Evolutionary conservation across 1,140 invertebrate species (phyloP).

Genomic region (Pseudomyrmex cubaensis): DNA sequence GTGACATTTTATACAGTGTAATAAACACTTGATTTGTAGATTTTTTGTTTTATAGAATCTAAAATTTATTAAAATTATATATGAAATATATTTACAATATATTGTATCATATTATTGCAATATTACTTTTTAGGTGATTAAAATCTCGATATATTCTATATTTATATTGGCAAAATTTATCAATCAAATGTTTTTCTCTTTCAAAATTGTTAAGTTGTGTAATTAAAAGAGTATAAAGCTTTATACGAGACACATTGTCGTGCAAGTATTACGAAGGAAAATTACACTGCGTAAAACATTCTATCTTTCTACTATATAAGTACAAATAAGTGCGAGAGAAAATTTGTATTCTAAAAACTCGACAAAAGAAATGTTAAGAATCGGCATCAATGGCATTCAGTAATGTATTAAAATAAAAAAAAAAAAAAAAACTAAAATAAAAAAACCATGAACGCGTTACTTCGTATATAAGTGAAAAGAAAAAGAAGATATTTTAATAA

Average conservation of each 20-base stretch:
- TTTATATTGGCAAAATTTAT: neutral
- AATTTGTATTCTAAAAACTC: constrained; percentile 30
- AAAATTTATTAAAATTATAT: no score
- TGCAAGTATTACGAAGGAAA: neutral
- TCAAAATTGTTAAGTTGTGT: neutral
- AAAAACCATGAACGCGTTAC: neutral
- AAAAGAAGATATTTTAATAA: constrained; percentile 49
- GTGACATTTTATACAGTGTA: no score
- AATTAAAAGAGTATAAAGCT: no score
- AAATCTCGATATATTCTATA: neutral
- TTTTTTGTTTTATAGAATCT: no score
- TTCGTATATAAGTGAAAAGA: constrained; percentile 6
- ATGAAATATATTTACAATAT: no score
- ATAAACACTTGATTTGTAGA: no score
- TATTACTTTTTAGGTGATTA: no score
- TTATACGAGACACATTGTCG: no score
- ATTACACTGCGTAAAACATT: constrained; percentile 21
- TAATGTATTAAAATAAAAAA: constrained; percentile 32
- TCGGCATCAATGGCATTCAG: constrained; percentile 64
- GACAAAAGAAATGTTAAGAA: constrained; percentile 61
- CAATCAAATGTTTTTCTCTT: neutral
- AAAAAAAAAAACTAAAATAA: no score
- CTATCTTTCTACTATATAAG: constrained; percentile 6
- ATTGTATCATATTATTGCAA: no score
- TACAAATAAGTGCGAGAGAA: constrained; percentile 34